Evolutionary conservation across 1,140 invertebrate genomes (phyloP), one percentile per base, ranked within the genome.

Genomic region (Aphelenchoides besseyi): DNA sequence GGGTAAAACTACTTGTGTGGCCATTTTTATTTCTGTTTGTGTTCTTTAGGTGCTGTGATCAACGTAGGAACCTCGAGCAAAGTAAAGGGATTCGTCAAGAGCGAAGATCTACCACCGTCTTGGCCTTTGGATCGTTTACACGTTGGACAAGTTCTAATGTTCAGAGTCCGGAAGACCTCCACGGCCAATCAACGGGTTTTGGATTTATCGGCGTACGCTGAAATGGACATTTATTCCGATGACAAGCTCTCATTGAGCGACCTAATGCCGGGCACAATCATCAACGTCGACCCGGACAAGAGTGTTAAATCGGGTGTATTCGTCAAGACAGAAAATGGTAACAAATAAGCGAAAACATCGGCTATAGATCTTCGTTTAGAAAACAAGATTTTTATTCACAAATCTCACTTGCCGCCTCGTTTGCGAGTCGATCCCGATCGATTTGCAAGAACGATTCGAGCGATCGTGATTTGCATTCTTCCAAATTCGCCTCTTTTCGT

Each of bases 261-360:
- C n/a, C 41, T 77, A 9, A 79, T 82, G 81, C 81, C 81, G 1
- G 81, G 81, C 36, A 80, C 83, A 28, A 75, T 82, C 26, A 26
- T 82, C 0, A 53, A 72, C 18, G 78, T 71, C 30, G 73, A 73
- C 16, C 81, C 81, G 9, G 71, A 75, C 29, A 68, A 80, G 36
- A 37, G 54, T 36, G 67, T 68, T 18, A 36, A 67, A 0, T 64
- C 41, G 37, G 81, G 81, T 28, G 62, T 79, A 1, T 78, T 72
- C 36, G 80, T 81, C 16, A 62, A 26, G 0, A 55, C 83, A 26
- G 72, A 74, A 26, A 83, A 84, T 68, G 81, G 79, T 74, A 36
- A 33, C n/a, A n/a, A n/a, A n/a, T n/a, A n/a, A n/a, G n/a, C n/a
- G n/a, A n/a, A n/a, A n/a, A n/a, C n/a, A n/a, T n/a, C n/a, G n/a